These are phyloP conservation scores for Oceanites oceanicus DNA, from an alignment of 2,113 vertebrate genomes.

Conservation along the genomic window DNA sequence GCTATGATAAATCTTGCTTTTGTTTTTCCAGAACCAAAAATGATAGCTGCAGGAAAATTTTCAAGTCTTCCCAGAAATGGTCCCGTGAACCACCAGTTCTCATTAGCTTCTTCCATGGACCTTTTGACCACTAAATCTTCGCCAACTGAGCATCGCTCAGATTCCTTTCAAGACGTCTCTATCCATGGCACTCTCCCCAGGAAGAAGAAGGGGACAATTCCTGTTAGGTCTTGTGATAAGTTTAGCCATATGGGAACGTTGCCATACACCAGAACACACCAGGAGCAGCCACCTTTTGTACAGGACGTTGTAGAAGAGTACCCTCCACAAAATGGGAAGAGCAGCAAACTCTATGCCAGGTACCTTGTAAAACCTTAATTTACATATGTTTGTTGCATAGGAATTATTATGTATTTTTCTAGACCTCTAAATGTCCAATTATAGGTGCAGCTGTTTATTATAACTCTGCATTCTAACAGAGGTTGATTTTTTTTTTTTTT, in stretches of 20 bases:
- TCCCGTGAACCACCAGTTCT: slow-evolving; percentile 74
- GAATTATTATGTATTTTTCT: background rate
- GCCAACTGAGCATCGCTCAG: slow-evolving; percentile 51
- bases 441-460: background rate
- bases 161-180: slow-evolving; percentile 82
- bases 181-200: slow-evolving; percentile 95
- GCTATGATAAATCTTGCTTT: background rate
- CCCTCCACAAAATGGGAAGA: slow-evolving; percentile 58
- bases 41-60: slow-evolving; percentile 94
- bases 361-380: slow-evolving; percentile 54
- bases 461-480: background rate
- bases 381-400: background rate
- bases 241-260: slow-evolving; percentile 64
- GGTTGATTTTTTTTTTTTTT: background rate
- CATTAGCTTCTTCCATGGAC: slow-evolving; percentile 91
- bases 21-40: slow-evolving; percentile 79
- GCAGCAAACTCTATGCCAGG: slow-evolving; percentile 72
- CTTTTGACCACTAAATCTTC: slow-evolving; percentile 84
- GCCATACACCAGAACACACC: slow-evolving; percentile 59
- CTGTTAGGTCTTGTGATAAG: slow-evolving; percentile 69
- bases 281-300: slow-evolving; percentile 69
- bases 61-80: slow-evolving; percentile 87
- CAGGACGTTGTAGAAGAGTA: slow-evolving; percentile 81
- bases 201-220: slow-evolving; percentile 81
- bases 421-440: background rate